A percentile compares a stretch with the other conserved stretches of the same genome.
phyloP scores from a whole-genome alignment of 1,140 invertebrate species.

The Drosophila virilis region DNA sequence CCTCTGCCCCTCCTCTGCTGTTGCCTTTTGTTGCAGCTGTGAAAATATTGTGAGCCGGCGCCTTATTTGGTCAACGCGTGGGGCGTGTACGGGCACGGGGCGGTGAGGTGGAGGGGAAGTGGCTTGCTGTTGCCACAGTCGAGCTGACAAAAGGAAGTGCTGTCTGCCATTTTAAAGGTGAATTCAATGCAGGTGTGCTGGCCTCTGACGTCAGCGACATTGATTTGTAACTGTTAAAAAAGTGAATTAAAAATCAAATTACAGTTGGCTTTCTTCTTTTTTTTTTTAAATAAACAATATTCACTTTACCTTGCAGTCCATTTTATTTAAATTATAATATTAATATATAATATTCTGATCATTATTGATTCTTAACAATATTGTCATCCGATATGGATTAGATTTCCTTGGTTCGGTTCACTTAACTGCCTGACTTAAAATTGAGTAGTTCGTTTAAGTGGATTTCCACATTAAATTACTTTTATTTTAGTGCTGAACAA shows the following conservation, averaged over 20 bases:
- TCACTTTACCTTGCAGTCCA: neutral
- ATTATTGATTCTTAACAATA: no score
- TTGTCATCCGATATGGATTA: no score
- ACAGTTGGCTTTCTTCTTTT: neutral
- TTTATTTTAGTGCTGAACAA: no score
- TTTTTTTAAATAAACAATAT: no score
- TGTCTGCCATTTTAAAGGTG: slow-evolving; percentile 16
- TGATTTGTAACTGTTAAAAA: slow-evolving; percentile 13
- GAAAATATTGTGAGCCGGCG: slow-evolving; percentile 41
- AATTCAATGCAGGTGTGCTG: slow-evolving; percentile 69
- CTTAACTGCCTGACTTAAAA: no score
- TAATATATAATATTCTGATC: no score
- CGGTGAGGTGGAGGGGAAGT: neutral
- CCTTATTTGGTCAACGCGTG: slow-evolving; percentile 62
- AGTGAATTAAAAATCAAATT: slow-evolving; percentile 1
- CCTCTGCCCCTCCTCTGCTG: neutral
- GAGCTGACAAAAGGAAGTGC: slow-evolving; percentile 64
- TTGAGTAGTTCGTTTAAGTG: no score
- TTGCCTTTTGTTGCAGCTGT: slow-evolving; percentile 51
- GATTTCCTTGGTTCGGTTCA: no score
- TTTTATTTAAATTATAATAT: no score
- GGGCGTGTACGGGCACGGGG: neutral
- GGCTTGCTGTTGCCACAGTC: no score
- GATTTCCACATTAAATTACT: no score
- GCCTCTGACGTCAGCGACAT: slow-evolving; percentile 49